Percentiles rank a stretch among this genome's conserved stretches.
phyloP scores from a whole-genome alignment of 1,140 invertebrate genomes.

The Drosophila repleta region DNA sequence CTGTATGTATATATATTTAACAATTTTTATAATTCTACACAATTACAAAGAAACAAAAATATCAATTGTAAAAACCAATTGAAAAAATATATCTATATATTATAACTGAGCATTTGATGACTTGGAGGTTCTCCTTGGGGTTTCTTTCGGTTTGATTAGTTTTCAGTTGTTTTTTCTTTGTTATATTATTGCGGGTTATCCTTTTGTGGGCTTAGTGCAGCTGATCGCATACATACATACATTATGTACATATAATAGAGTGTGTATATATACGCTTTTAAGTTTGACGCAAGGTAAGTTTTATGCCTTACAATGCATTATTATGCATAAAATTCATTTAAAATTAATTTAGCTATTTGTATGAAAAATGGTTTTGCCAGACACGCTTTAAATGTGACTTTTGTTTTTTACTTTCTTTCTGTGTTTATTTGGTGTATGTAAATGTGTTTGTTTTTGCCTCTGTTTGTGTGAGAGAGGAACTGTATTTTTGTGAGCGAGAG shows the following conservation, averaged over 20 bases:
- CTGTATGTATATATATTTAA: slow-evolving; percentile 24
- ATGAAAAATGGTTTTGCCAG: neutral
- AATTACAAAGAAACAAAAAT: slow-evolving; percentile 20
- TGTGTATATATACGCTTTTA: slow-evolving; percentile 40
- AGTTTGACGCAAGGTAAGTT: slow-evolving; percentile 51
- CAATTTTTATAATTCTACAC: slow-evolving; percentile 44
- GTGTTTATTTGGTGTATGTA: neutral
- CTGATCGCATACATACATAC: slow-evolving; percentile 25
- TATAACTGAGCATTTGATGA: slow-evolving; percentile 29
- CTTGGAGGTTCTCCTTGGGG: slow-evolving; percentile 17
- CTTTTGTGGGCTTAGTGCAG: slow-evolving; percentile 28
- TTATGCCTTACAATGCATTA: slow-evolving; percentile 14
- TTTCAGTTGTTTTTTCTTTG: slow-evolving; percentile 9
- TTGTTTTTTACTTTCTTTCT: neutral
- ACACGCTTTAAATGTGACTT: slow-evolving; percentile 6
- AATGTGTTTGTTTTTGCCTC: neutral
- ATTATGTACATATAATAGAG: slow-evolving; percentile 20
- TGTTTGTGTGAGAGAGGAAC: slow-evolving; percentile 5
- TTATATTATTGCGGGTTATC: slow-evolving; percentile 10
- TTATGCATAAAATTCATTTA: slow-evolving; percentile 19
- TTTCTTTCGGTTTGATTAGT: neutral
- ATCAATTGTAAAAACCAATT: slow-evolving; percentile 44
- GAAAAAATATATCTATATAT: slow-evolving; percentile 31
- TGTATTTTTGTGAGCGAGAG: slow-evolving; percentile 12
- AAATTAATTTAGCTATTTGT: slow-evolving; percentile 14